phyloP scores from a whole-genome alignment of 2,888 invertebrate species.

The Eristalis pertinax region DNA sequence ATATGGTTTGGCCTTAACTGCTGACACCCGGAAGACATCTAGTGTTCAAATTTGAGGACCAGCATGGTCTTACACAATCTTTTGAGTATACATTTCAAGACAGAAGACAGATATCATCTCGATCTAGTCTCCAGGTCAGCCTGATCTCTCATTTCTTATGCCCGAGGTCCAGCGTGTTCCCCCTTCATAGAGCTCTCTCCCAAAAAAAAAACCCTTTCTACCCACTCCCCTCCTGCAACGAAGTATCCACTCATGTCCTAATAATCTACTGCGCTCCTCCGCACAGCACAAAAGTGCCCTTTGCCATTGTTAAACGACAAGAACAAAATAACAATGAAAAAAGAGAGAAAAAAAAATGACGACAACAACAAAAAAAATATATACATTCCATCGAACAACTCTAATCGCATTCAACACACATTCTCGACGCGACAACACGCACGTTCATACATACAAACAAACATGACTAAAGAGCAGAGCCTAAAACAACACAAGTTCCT shows the following conservation, averaged over 20 bases:
- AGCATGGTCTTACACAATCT: no score
- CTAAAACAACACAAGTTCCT: slow-evolving; percentile 60
- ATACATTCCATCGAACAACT: neutral
- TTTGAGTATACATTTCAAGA: no score
- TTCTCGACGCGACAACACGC: neutral
- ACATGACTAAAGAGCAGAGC: slow-evolving; percentile 5
- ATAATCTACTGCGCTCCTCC: neutral
- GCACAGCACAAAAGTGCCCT: neutral
- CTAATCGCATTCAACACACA: neutral
- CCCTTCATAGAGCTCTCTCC: no score
- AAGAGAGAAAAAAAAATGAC: neutral
- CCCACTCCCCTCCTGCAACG: neutral
- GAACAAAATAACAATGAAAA: neutral
- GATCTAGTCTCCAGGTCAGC: no score
- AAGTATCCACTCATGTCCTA: neutral
- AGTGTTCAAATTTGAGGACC: no score
- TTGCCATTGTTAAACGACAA: neutral
- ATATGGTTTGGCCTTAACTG: no score
- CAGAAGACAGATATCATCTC: no score
- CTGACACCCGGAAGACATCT: no score
- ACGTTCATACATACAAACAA: slow-evolving; percentile 9
- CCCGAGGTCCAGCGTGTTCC: no score
- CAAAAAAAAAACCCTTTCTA: no score
- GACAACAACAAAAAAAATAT: neutral
- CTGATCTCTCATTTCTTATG: no score